Base-by-base conservation (phyloP, 1,140 invertebrate species). In the Drosophila orena region DNA sequence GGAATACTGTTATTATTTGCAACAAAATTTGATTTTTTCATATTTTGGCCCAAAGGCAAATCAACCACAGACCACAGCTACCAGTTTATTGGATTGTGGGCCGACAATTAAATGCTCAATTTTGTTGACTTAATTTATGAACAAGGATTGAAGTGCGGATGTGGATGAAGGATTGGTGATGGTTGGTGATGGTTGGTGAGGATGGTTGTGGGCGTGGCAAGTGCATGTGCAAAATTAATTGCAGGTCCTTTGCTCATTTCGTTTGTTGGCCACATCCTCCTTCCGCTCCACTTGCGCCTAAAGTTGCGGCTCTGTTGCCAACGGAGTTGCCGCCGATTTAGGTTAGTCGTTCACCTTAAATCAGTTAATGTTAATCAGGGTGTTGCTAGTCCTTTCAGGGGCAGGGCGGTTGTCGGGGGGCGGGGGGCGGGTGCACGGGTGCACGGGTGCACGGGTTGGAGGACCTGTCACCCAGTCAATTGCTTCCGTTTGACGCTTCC, bases 321-420 rank as follows among this genome's bases (percentile, higher is more conserved):
- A 15, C 27, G 35, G 12, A 50, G 35, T 20, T 62, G 35, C 49
- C 24, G 66, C 37, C 46, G 50, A 81, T 77, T 60, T 72, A 50
- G 73, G 73, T 81, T 81, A 77, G 68, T 77, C 70, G 78, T 57
- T 69, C 68, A 70, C 53, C 79, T 71, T 81, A 81, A 81, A 77
- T 76, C 73, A 72, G 65, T 81, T 81, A 77, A 66, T 59, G 57
- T 61, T 53, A 56, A 73, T 72, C 49, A 81, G 20, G 35, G 38
- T 56, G 40, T 11, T 24, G 35, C 24, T 24, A 22, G 15, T 37
- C 34, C n/a, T 12, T 61, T 27, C 8, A 1, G 24, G 6, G 22
- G 30, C 7, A 7, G 11, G 17, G 8, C n/a, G 7, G 42, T 8
- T 1, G 15, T 15, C 1, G 7, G 7, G 15, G n/a, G 10, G 42